phyloP scores from a whole-genome alignment of 2,113 vertebrate genomes.

The Dipodomys stephensi region DNA sequence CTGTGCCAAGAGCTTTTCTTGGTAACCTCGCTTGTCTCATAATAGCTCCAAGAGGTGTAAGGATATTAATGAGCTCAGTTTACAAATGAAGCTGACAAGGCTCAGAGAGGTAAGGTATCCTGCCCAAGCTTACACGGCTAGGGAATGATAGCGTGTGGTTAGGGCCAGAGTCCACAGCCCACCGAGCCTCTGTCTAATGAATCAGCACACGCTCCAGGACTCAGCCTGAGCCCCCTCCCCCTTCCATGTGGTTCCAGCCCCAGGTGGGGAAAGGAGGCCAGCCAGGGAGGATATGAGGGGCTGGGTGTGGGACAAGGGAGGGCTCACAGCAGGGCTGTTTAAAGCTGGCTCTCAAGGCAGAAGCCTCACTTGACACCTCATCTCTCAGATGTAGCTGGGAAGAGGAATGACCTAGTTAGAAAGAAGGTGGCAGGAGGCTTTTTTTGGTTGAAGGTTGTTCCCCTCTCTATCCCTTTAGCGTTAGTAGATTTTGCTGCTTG shows the following conservation, averaged over 20 bases:
- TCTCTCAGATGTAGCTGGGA: slow-evolving; percentile 73
- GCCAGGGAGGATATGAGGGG: not conserved
- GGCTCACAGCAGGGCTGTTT: slow-evolving; percentile 11
- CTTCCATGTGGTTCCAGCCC: not conserved
- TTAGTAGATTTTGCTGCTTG: not conserved
- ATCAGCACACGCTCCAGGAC: not conserved
- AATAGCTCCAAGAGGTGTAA: not conserved
- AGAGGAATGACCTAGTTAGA: slow-evolving; percentile 78
- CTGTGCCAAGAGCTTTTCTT: not conserved
- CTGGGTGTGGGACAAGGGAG: not conserved
- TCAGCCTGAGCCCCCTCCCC: not conserved
- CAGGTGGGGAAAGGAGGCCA: slow-evolving; percentile 42
- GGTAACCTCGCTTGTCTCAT: not conserved
- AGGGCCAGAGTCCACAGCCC: not conserved
- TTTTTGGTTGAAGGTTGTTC: slow-evolving; percentile 47
- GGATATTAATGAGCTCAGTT: slow-evolving; percentile 27
- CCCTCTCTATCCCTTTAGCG: not conserved
- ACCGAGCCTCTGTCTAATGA: not conserved
- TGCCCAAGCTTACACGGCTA: not conserved
- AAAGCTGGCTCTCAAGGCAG: slow-evolving; percentile 59
- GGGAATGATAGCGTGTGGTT: not conserved
- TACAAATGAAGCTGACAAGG: not conserved
- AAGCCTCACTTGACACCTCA: slow-evolving; percentile 57
- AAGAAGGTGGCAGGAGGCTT: slow-evolving; percentile 72
- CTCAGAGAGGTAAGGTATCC: not conserved